Base-by-base conservation (phyloP, 2,888 invertebrate genomes). In the Caenorhabditis sp. region DNA sequence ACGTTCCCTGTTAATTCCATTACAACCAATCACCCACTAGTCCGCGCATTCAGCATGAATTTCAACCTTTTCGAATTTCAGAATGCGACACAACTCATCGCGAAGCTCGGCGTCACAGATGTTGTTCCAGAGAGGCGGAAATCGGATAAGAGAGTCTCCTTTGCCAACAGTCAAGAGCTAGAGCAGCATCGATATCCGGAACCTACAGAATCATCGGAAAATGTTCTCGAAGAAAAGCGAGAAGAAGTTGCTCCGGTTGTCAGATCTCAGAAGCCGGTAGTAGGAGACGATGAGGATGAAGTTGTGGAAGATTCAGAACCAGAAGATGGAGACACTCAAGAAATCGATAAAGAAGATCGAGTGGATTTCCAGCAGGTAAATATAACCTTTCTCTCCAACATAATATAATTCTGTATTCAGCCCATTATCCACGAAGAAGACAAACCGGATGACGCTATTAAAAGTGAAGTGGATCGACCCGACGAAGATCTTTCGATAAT, bases 271-370 rank as follows among this genome's bases (percentile, higher is more conserved):
- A 54, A 54, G 14, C 31, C 31, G 10, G 28, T 2, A 31, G 28
- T n/a, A 1, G 63, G 6, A 14, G 28, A 61, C 5, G 75, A 81
- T 16, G 73, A 69, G 0, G 82, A 82, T 24, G 82, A 82, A 56
- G 69, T 82, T 26, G 73, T 77, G 35, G 51, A 41, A 22, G 73
- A 79, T 64, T 79, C 79, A 16, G 80, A 72, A 59, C 72, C 28
- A 31, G 70, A 77, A 19, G 41, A 63, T 12, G 41, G 24, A n/a
- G 28, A 41, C 14, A 38, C 35, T 14, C 38, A 35, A 38, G 26
- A 38, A 41, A 26, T 26, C 49, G 26, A 51, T 56, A 41, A 56
- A 70, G 70, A 38, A 24, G 5, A 69, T 54, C 7, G 22, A 51
- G 10, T 8, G 22, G n/a, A n/a, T n/a, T n/a, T n/a, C n/a, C 24